A percentile compares a stretch with the other conserved stretches of the same genome.
Evolutionary conservation across 2,797 vertebrate genomes (phyloP).

Genomic region (Pristis pectinata): DNA sequence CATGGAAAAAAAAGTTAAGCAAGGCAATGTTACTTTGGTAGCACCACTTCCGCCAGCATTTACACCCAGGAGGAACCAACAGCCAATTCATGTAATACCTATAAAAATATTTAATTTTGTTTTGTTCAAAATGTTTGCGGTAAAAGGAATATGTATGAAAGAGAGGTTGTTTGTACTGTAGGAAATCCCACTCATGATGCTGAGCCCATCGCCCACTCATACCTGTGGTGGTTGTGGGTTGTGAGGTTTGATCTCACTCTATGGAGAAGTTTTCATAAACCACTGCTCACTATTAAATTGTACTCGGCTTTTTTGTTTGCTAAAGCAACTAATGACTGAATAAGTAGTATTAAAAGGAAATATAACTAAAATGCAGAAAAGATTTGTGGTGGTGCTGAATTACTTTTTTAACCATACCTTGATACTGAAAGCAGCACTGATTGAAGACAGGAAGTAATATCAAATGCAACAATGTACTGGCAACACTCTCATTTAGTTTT

Average conservation of each 20-base stretch:
- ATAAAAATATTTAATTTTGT: neutral
- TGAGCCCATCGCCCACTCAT: constrained; percentile 10
- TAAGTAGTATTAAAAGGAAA: constrained; percentile 19
- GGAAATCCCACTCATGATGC: constrained; percentile 23
- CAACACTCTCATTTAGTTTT: neutral
- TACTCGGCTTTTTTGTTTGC: neutral
- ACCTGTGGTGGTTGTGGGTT: constrained; percentile 24
- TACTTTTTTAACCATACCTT: neutral
- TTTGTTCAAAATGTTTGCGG: neutral
- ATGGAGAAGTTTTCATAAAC: constrained; percentile 4
- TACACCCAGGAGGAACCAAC: neutral
- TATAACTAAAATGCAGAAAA: neutral
- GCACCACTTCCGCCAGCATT: neutral
- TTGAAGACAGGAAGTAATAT: neutral
- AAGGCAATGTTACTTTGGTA: neutral
- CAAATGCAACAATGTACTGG: neutral
- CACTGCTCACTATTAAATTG: neutral
- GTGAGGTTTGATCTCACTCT: constrained; percentile 33
- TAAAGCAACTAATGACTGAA: neutral
- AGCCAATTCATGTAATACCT: neutral
- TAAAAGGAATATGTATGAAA: neutral
- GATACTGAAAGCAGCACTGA: neutral
- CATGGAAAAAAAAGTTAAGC: neutral
- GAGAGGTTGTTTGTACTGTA: constrained; percentile 8
- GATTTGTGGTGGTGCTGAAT: neutral